Percentiles rank a stretch among this genome's conserved stretches.
These are phyloP conservation scores for Scomber colias DNA, from an alignment of 2,113 vertebrate genomes.

Conservation along the genomic window DNA sequence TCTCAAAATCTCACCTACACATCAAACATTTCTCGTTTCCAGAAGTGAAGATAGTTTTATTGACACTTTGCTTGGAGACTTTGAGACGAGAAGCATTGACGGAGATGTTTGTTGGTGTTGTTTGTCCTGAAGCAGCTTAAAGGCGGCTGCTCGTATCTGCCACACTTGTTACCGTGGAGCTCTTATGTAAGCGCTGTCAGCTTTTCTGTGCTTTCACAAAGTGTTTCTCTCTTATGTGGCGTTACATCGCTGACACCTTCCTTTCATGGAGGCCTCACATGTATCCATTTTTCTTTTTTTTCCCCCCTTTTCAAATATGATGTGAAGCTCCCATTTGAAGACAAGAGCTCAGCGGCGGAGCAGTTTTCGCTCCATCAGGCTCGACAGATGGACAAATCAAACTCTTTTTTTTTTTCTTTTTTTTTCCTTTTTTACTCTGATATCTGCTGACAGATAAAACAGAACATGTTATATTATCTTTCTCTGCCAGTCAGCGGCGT, in stretches of 20 bases:
- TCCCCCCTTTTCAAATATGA: no score
- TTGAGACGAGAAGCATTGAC: conserved; percentile 1
- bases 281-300: neutral
- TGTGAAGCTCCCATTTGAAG: neutral
- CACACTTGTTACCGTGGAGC: conserved; percentile 5
- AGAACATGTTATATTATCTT: neutral
- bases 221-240: neutral
- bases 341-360: neutral
- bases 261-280: neutral
- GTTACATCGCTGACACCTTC: neutral
- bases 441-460: conserved; percentile 22
- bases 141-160: conserved; percentile 9
- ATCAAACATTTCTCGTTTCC: neutral
- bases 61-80: neutral
- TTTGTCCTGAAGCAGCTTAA: conserved; percentile 32
- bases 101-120: conserved; percentile 33
- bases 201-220: neutral
- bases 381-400: conserved; percentile 26
- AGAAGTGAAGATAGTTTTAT: neutral
- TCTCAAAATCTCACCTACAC: neutral
- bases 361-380: conserved; percentile 7
- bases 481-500: neutral
- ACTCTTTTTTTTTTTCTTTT: neutral
- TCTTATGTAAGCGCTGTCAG: neutral
- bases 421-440: neutral